Base-by-base conservation (phyloP, 1,140 invertebrate genomes). In the Drosophila prosaltans region DNA sequence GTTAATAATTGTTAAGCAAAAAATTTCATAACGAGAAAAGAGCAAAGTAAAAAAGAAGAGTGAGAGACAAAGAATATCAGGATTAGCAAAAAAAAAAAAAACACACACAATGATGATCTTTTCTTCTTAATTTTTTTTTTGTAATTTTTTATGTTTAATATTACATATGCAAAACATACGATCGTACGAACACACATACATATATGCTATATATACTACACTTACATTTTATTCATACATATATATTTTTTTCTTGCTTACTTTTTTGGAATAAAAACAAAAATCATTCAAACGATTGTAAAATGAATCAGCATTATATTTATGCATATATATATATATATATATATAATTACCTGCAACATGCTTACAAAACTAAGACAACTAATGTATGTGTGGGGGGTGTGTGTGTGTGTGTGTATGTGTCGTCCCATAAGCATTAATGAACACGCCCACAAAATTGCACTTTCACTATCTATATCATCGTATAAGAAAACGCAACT, bases 271-370 rank as follows among this genome's bases (percentile, higher is more conserved):
- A 41, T 30, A 68, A 16, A 67, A 58, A 30, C 48, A 74, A 75
- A 78, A 77, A 85, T 74, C 81, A 85, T 86, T 82, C 78, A 76
- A 76, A 76, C 74, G 82, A 76, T 83, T 81, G 79, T 88, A 80
- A 16, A 16, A 86, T 82, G 68, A 76, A 81, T 86, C 86, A 70
- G 54, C 73, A 81, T 85, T 75, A 74, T 75, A 57, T 75, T 75
- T 67, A 74, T 61, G 80, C 72, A 76, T 72, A 73, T 39, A 64
- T 30, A 57, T 62, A 78, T 60, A 76, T 28, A 59, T 39, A 78
- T 67, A 67, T 63, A 78, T 61, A 81, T 81, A 78, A 65, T 72
- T 80, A 80, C 77, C 59, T 65, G 57, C 57, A 62, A 75, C 45
- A 55, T 64, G 55, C 67, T 39, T 69, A 59, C 64, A 16, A 66